A percentile compares a stretch with the other conserved stretches of the same genome.
phyloP scores from a whole-genome alignment of 37 sponge, comb jelly and placozoan species.

The Halisarca cf. caerulea region DNA sequence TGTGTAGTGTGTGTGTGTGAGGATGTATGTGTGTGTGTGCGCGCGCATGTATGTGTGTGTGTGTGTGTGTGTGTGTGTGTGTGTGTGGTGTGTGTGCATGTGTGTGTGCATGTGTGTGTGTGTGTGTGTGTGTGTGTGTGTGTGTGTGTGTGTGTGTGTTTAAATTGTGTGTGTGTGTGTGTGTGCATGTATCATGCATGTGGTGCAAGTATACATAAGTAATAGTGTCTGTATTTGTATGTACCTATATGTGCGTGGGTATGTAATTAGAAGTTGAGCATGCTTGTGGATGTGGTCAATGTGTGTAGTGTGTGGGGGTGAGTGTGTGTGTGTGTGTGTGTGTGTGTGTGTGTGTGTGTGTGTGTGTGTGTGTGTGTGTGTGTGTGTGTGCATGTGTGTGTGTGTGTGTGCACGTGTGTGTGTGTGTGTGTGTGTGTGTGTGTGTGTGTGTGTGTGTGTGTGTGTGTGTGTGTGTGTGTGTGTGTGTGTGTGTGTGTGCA shows the following conservation, averaged over 20 bases:
- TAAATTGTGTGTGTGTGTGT: no score
- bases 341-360: slow-evolving; percentile 5
- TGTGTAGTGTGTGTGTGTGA: neutral
- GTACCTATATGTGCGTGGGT: no score
- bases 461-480: neutral
- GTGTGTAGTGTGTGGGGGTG: no score
- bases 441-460: slow-evolving; percentile 29
- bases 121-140: neutral
- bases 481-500: slow-evolving; percentile 15
- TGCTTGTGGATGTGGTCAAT: neutral
- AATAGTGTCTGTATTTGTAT: no score
- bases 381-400: slow-evolving; percentile 25
- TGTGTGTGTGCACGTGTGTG: slow-evolving; percentile 28
- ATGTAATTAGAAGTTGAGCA: no score
- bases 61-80: neutral
- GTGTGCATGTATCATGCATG: no score
- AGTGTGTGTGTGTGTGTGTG: no score
- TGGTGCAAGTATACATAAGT: no score
- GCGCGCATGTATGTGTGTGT: neutral
- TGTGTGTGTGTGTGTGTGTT: no score
- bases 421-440: slow-evolving; percentile 19
- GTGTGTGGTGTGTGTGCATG: neutral
- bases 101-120: neutral
- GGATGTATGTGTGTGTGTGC: neutral
- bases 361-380: slow-evolving; percentile 29